Evolutionary conservation across 2,113 vertebrate genomes (phyloP).

Genomic region (Atrichornis clamosus): DNA sequence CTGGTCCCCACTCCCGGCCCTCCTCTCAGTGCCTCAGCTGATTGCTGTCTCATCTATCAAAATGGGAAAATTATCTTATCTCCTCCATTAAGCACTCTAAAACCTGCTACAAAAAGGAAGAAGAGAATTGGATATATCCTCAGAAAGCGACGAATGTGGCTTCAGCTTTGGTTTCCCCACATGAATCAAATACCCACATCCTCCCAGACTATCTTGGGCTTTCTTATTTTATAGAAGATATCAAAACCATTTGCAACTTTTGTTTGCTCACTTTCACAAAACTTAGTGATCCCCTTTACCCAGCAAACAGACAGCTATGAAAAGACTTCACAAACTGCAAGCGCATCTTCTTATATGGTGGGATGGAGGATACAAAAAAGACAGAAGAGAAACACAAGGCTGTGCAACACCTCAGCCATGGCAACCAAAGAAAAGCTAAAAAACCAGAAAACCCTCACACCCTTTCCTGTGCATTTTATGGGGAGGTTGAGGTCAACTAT

Average conservation of each 20-base stretch:
- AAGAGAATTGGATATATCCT: neutral
- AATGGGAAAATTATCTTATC: neutral
- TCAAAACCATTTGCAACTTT: neutral
- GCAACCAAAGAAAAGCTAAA: neutral
- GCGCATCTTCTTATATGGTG: neutral
- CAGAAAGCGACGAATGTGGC: neutral
- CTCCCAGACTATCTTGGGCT: neutral
- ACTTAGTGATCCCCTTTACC: neutral
- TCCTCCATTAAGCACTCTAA: neutral
- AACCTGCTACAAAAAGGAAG: neutral
- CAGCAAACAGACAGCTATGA: neutral
- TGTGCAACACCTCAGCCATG: neutral
- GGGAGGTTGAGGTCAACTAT: neutral
- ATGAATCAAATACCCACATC: neutral
- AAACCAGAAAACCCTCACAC: accelerated
- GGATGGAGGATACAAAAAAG: neutral
- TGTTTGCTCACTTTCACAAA: neutral
- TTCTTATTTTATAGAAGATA: neutral
- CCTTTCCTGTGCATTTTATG: neutral
- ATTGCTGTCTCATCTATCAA: neutral
- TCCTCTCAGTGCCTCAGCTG: neutral
- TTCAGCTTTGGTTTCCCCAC: neutral
- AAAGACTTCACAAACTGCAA: neutral
- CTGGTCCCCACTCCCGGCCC: neutral
- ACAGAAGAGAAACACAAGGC: neutral